Conservation (phyloP, 2,113 vertebrate genomes). For the Mesoclemmys tuberculata region DNA sequence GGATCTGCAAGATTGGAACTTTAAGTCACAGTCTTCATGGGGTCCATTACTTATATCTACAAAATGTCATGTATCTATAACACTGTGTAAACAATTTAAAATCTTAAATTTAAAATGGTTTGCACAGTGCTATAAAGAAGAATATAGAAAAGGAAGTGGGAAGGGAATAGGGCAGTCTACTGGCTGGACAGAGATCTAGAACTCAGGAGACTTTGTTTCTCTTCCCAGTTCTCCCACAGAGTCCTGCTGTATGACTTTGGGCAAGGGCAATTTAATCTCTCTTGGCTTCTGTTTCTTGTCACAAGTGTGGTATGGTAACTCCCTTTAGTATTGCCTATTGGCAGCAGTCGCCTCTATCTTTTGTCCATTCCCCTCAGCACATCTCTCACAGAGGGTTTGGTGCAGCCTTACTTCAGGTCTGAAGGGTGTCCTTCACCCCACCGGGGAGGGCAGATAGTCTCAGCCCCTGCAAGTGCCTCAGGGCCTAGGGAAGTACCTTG, state of each 20-base stretch:
- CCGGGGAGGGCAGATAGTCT: no score
- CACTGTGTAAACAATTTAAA: accelerated
- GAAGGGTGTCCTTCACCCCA: no score
- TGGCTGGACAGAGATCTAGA: accelerated
- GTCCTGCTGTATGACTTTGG: background rate
- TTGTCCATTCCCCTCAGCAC: no score
- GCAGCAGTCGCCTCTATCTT: no score
- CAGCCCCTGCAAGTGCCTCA: no score
- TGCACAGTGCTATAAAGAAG: no score
- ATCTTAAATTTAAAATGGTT: no score
- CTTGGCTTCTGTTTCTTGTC: background rate
- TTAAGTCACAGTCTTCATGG: background rate
- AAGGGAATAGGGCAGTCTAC: accelerated
- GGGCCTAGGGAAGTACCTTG: no score
- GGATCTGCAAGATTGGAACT: background rate
- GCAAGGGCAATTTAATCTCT: background rate
- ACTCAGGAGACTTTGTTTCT: background rate
- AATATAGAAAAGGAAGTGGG: background rate
- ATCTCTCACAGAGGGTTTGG: no score
- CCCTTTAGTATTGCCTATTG: no score
- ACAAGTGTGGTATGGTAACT: no score
- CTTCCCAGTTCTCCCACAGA: background rate
- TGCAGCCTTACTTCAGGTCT: no score
- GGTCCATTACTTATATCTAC: background rate
- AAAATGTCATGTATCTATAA: background rate